These are phyloP conservation scores for Chloroceryle aenea DNA, from an alignment of 2,113 vertebrate genomes.

Conservation along the genomic window DNA sequence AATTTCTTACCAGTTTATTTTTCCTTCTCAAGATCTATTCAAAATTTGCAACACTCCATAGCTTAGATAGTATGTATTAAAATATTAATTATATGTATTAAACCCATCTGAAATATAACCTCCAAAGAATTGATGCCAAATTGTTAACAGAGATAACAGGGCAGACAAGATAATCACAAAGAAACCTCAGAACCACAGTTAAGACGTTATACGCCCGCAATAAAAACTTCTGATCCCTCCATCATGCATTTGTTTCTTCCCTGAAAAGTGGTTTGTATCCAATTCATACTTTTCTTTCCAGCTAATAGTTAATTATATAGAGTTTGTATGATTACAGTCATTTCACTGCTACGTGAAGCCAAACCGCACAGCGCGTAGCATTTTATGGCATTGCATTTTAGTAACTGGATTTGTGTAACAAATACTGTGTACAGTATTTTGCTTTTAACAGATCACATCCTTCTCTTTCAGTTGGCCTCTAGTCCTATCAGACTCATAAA, in stretches of 20 bases:
- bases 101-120: not conserved
- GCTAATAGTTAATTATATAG: not conserved
- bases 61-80: not conserved
- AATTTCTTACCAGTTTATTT: not conserved
- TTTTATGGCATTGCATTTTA: not conserved
- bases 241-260: not conserved
- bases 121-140: not conserved
- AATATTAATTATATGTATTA: not conserved
- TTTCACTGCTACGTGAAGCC: not conserved
- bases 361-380: not conserved
- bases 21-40: not conserved
- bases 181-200: not conserved
- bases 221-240: not conserved
- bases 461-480: not conserved
- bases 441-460: not conserved
- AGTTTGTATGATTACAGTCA: not conserved
- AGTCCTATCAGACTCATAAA: fast-evolving
- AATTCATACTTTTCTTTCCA: fast-evolving
- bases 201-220: not conserved
- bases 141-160: not conserved
- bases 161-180: not conserved
- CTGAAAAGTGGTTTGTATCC: not conserved
- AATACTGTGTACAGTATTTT: not conserved
- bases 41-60: not conserved
- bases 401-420: not conserved